Evolutionary conservation across 92 coral and sea anemone genomes (phyloP).

Genomic region (Umimayanthus kanabou): DNA sequence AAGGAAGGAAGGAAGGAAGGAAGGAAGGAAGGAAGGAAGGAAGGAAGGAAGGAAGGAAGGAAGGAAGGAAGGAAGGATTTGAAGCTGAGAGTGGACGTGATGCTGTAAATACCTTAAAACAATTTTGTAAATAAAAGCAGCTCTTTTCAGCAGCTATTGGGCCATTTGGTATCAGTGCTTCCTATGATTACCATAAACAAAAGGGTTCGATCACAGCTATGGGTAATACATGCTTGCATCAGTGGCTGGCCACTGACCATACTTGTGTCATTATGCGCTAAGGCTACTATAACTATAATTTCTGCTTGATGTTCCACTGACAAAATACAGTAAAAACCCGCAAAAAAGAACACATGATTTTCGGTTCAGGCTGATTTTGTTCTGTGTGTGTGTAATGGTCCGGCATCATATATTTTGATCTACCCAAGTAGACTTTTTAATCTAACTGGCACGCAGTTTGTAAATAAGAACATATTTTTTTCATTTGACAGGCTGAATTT

Average conservation of each 20-base stretch:
- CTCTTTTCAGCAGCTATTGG: not conserved
- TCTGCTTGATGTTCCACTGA: not conserved
- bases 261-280: not conserved
- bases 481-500: too few species aligned
- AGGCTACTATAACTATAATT: not conserved
- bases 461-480: too few species aligned
- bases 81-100: not conserved
- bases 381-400: too few species aligned
- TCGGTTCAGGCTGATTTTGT: too few species aligned
- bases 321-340: too few species aligned
- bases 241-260: not conserved
- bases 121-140: not conserved
- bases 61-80: not conserved
- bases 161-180: not conserved
- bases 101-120: not conserved
- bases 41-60: not conserved
- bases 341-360: too few species aligned
- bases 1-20: not conserved
- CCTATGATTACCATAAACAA: not conserved
- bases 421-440: too few species aligned
- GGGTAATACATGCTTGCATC: not conserved
- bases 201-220: not conserved
- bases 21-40: not conserved
- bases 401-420: too few species aligned
- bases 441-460: too few species aligned